phyloP scores from a whole-genome alignment of 2,113 vertebrate species.

The Chitala chitala region DNA sequence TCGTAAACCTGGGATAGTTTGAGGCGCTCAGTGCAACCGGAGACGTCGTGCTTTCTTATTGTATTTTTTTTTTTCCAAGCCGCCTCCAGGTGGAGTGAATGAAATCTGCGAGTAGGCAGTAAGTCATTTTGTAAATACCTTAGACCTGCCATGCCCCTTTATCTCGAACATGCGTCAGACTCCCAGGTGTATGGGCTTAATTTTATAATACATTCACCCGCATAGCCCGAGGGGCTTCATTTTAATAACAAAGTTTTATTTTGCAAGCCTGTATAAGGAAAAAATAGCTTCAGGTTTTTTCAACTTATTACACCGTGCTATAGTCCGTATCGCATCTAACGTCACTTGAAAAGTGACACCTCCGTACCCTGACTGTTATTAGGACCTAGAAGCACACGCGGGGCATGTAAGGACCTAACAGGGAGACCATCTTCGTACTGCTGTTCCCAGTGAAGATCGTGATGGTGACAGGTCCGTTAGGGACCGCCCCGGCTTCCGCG shows the following conservation, averaged over 20 bases:
- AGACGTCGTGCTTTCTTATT: conserved; percentile 1
- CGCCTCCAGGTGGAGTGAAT: conserved; percentile 15
- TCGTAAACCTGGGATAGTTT: conserved; percentile 2
- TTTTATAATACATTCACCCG: conserved; percentile 35
- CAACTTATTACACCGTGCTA: background rate
- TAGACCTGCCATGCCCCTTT: conserved; percentile 22
- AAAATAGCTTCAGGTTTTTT: background rate
- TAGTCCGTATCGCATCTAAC: background rate
- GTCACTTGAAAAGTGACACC: background rate
- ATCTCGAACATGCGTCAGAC: conserved; percentile 14
- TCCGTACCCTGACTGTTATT: no score
- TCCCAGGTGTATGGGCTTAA: conserved; percentile 25
- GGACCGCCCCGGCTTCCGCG: no score
- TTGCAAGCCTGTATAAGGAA: background rate
- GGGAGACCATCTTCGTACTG: no score
- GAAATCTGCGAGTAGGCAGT: conserved; percentile 22
- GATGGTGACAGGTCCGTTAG: no score
- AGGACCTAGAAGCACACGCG: no score
- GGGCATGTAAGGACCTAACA: no score
- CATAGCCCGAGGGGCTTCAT: conserved; percentile 68
- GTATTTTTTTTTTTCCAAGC: conserved; percentile 2
- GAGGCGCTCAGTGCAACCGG: background rate
- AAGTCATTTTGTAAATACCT: conserved; percentile 26
- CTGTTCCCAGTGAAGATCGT: no score
- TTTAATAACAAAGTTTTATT: conserved; percentile 26